Evolutionary conservation across 2,888 invertebrate species (phyloP).

Genomic region (Linnaemya tessellans): DNA sequence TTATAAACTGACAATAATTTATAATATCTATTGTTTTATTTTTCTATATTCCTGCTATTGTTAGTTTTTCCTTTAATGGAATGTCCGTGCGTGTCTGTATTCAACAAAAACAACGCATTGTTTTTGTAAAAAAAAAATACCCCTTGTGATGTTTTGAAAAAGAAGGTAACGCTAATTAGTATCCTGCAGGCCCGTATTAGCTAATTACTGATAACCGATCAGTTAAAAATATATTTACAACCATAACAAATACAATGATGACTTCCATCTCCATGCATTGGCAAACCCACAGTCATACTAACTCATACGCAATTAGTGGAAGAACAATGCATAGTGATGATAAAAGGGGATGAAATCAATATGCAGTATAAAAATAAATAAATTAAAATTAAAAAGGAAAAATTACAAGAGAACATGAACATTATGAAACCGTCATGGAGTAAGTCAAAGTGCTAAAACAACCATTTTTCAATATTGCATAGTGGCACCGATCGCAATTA

Average conservation of each 20-base stretch:
- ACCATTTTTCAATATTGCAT: background rate
- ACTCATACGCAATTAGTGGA: background rate
- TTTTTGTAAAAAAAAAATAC: constrained; percentile 7
- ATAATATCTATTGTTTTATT: constrained; percentile 10
- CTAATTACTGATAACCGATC: constrained; percentile 74
- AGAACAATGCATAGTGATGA: background rate
- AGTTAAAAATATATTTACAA: constrained; percentile 60
- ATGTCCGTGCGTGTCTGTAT: background rate
- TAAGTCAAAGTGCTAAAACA: background rate
- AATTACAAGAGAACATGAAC: background rate
- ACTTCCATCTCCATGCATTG: background rate
- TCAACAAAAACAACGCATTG: constrained; percentile 12
- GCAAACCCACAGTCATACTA: background rate
- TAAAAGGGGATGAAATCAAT: background rate
- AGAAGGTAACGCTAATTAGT: constrained; percentile 71
- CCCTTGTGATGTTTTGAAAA: constrained; percentile 16
- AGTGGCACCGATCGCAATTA: background rate
- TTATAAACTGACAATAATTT: background rate
- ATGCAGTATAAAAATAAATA: background rate
- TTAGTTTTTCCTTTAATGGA: constrained; percentile 26
- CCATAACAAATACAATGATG: constrained; percentile 51
- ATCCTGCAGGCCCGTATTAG: constrained; percentile 70
- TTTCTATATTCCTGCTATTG: background rate
- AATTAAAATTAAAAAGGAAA: constrained; percentile 13
- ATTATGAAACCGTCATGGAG: background rate